A percentile compares a stretch with the other conserved stretches of the same genome.
These are phyloP conservation scores for Eclectus roratus DNA, from an alignment of 2,113 vertebrate species.

Conservation along the genomic window DNA sequence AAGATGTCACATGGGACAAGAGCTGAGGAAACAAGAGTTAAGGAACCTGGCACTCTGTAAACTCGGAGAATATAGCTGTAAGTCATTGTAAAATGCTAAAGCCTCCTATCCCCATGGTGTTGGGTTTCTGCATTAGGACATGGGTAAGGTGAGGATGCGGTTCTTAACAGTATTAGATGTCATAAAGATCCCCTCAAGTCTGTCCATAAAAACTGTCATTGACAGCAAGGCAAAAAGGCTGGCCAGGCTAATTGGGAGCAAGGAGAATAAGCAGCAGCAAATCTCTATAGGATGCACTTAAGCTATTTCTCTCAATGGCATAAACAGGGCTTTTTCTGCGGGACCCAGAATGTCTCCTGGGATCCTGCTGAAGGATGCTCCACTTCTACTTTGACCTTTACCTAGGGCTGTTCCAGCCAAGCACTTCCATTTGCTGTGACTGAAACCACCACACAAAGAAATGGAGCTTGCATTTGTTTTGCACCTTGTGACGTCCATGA, in stretches of 20 bases:
- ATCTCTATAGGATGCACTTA: background rate
- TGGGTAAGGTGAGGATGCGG: background rate
- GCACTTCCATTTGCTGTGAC: background rate
- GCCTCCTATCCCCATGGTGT: accelerated
- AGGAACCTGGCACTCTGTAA: background rate
- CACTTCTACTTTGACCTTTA: background rate
- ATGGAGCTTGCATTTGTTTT: background rate
- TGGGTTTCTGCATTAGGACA: background rate
- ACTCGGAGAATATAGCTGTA: background rate
- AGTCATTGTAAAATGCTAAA: background rate
- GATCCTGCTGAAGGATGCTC: background rate
- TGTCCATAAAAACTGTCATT: background rate
- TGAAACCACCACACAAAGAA: background rate
- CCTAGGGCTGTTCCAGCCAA: background rate
- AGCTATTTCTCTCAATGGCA: background rate
- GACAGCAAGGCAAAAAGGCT: background rate
- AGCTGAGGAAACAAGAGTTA: background rate
- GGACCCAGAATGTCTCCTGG: background rate
- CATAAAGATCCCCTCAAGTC: background rate
- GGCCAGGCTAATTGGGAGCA: background rate
- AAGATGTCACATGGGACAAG: background rate
- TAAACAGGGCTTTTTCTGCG: background rate
- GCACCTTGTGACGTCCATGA: background rate
- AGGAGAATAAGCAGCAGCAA: background rate
- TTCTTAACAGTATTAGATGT: background rate